phyloP scores from a whole-genome alignment of 2,888 invertebrate genomes.

The Drosophila ezoana region DNA sequence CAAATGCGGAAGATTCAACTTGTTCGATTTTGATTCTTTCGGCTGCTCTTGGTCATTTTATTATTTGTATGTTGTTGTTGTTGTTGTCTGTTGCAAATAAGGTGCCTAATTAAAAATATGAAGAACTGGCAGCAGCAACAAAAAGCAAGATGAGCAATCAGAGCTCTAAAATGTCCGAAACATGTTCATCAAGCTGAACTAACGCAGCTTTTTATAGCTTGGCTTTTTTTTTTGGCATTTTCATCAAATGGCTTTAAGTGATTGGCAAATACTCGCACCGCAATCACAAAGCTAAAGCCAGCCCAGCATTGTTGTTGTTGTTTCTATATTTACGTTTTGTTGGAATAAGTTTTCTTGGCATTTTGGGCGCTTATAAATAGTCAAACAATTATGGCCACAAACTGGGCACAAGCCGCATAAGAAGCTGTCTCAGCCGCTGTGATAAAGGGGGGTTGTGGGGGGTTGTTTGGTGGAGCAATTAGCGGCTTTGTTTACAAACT shows the following conservation, averaged over 20 bases:
- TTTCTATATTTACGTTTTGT: slow-evolving; percentile 12
- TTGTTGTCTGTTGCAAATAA: slow-evolving; percentile 64
- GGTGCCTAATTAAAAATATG: slow-evolving; percentile 65
- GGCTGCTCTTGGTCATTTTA: slow-evolving; percentile 10
- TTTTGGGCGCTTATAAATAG: slow-evolving; percentile 48
- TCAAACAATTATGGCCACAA: slow-evolving; percentile 58
- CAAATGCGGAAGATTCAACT: slow-evolving; percentile 72
- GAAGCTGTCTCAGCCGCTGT: background rate
- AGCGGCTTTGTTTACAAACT: slow-evolving; percentile 67
- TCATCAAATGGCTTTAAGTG: slow-evolving; percentile 56
- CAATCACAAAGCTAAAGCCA: slow-evolving; percentile 60
- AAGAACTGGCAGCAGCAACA: slow-evolving; percentile 25
- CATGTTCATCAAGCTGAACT: slow-evolving; percentile 66
- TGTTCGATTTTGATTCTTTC: slow-evolving; percentile 18
- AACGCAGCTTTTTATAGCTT: slow-evolving; percentile 11
- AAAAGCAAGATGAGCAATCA: slow-evolving; percentile 50
- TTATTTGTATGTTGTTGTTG: slow-evolving; percentile 21
- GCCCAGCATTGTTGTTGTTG: slow-evolving; percentile 13
- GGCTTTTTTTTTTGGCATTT: slow-evolving; percentile 38
- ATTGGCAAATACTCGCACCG: slow-evolving; percentile 68
- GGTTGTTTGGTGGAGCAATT: slow-evolving; percentile 53
- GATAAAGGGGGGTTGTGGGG: background rate
- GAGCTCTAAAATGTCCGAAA: slow-evolving; percentile 38
- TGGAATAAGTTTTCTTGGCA: slow-evolving; percentile 25
- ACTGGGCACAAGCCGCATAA: slow-evolving; percentile 17